Percentiles rank a stretch among this genome's conserved stretches.
These are phyloP conservation scores for Campoplex capitator DNA, from an alignment of 2,888 invertebrate species.

Conservation along the genomic window DNA sequence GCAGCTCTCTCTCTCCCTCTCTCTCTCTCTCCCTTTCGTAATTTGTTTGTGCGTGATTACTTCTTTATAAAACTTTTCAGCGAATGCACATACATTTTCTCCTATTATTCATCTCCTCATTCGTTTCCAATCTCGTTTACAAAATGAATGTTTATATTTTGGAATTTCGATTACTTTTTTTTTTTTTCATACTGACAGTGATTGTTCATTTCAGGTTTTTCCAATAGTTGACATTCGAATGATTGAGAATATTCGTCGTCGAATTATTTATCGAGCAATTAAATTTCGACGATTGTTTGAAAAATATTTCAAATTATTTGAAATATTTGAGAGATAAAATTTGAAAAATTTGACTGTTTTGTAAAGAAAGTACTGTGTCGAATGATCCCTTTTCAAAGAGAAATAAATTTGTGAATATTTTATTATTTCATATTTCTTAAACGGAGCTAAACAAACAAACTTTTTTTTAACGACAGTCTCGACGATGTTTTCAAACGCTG, in stretches of 20 bases:
- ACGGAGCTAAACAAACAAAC: not conserved
- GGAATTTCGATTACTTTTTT: not conserved
- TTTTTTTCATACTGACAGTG: not conserved
- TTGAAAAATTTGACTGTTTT: not conserved
- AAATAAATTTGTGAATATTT: not conserved
- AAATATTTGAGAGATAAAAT: not conserved
- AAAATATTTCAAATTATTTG: not conserved
- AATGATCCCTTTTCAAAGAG: not conserved
- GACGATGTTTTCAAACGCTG: not conserved
- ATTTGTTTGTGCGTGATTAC: conserved; percentile 35
- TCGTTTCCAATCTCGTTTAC: not conserved
- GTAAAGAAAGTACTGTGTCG: not conserved
- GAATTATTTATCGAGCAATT: not conserved
- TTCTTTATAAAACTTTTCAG: conserved; percentile 11
- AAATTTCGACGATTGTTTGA: not conserved
- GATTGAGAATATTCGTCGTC: not conserved
- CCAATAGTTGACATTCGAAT: not conserved
- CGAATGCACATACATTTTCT: not conserved
- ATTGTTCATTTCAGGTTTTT: not conserved
- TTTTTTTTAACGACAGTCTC: not conserved
- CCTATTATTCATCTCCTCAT: not conserved
- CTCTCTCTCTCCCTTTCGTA: conserved; percentile 10
- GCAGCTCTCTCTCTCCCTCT: not conserved
- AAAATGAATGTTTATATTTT: not conserved
- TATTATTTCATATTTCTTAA: not conserved